A percentile compares a stretch with the other conserved stretches of the same genome.
phyloP scores from a whole-genome alignment of 2,113 vertebrate species.

The Coreoperca whiteheadi region DNA sequence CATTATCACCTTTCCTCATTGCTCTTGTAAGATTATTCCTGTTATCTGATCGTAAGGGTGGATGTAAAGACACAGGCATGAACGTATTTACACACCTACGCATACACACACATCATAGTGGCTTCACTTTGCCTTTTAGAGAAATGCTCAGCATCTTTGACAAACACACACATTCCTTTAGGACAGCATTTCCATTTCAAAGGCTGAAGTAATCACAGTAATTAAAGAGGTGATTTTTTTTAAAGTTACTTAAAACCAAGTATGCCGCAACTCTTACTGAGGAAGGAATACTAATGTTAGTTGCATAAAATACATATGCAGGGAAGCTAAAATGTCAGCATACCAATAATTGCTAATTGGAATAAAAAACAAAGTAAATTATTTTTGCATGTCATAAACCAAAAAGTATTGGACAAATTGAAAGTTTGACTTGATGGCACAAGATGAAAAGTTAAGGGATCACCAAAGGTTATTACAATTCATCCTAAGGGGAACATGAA shows the following conservation, averaged over 20 bases:
- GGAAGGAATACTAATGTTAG: background rate
- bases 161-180: background rate
- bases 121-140: background rate
- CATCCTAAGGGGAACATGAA: too few relatives aligned
- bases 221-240: background rate
- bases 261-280: background rate
- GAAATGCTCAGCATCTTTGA: background rate
- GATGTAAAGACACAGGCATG: background rate
- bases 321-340: too few relatives aligned
- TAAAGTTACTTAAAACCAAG: background rate
- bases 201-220: background rate
- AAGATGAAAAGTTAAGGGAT: too few relatives aligned
- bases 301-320: background rate
- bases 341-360: too few relatives aligned
- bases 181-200: background rate
- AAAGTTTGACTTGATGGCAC: too few relatives aligned
- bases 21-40: background rate
- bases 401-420: too few relatives aligned
- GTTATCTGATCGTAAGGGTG: background rate
- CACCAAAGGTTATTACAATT: too few relatives aligned
- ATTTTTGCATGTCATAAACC: too few relatives aligned
- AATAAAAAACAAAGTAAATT: too few relatives aligned
- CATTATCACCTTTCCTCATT: conserved; percentile 19
- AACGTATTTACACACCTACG: background rate
- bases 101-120: background rate